Base-by-base conservation (phyloP, 2,113 vertebrate species). In the Orthonyx spaldingii region DNA sequence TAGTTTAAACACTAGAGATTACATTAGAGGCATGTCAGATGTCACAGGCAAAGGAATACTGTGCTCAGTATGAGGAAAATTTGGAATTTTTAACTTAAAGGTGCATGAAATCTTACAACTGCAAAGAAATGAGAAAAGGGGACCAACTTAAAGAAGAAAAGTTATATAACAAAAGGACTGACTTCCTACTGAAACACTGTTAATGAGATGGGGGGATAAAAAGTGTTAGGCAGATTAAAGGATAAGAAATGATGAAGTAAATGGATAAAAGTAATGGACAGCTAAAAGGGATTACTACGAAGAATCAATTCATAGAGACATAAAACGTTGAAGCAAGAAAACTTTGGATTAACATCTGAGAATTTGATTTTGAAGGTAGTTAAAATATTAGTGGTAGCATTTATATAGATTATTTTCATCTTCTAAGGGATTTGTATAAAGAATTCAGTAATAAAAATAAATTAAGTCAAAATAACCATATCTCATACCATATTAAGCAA, bases 171-270 rank as follows among this genome's bases (percentile, higher is more conserved):
- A 41, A 21, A 87, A 87, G 28, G 42, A 64, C n/a, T 44, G 32
- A 47, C 61, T 81, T 96, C 81, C 69, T 93, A 87, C 71, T 83
- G 66, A 90, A 96, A 77, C 53, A 66, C 26, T 87, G 7, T 35
- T 91, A 92, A 71, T 19, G 16, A 85, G 49, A 72, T 32, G 35
- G 42, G 32, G 26, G 64, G 39, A 86, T 94, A 84, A 79, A 95
- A 96, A 55, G 28, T 68, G 27, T 59, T 72, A 87, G 87, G 68
- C 80, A 89, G 91, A 94, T 94, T 93, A 95, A 95, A 91, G 90
- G 89, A 89, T 94, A 92, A 95, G 75, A 78, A 96, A 91, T 80
- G n/a, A 83, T 81, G 50, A 79, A 91, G 46, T 91, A 96, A 93
- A 83, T 76, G 63, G 74, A 91, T 94, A 87, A 95, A 84, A 72